Conservation (phyloP, 2,888 invertebrate species). For the Dione vanillae region DNA sequence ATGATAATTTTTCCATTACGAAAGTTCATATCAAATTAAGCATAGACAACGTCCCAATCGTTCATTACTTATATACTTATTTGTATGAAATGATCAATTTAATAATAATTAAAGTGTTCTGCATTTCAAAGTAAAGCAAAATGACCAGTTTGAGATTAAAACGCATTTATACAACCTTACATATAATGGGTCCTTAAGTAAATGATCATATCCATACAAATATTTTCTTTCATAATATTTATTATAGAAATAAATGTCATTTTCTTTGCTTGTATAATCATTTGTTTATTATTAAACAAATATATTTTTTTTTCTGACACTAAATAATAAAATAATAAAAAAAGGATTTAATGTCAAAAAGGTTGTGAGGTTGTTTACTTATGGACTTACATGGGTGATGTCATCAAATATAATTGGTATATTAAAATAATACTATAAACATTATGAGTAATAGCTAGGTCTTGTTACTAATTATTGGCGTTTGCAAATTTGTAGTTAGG, state of each 20-base stretch:
- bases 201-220: background rate
- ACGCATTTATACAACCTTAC: background rate
- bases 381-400: background rate
- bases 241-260: too few species aligned
- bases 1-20: background rate
- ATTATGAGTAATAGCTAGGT: conserved; percentile 25
- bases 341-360: background rate
- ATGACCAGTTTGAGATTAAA: background rate
- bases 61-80: background rate
- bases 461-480: conserved; percentile 44
- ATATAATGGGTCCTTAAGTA: background rate
- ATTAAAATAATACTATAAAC: background rate
- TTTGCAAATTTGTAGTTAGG: conserved; percentile 58
- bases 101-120: background rate
- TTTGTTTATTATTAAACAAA: too few species aligned
- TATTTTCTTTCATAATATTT: too few species aligned
- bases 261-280: too few species aligned
- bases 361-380: conserved; percentile 19
- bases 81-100: background rate
- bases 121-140: background rate
- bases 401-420: background rate
- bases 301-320: too few species aligned
- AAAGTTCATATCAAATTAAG: background rate
- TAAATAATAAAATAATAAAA: background rate
- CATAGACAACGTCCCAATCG: background rate